Conservation (phyloP, 2,113 vertebrate genomes). For the Pluvialis apricaria region DNA sequence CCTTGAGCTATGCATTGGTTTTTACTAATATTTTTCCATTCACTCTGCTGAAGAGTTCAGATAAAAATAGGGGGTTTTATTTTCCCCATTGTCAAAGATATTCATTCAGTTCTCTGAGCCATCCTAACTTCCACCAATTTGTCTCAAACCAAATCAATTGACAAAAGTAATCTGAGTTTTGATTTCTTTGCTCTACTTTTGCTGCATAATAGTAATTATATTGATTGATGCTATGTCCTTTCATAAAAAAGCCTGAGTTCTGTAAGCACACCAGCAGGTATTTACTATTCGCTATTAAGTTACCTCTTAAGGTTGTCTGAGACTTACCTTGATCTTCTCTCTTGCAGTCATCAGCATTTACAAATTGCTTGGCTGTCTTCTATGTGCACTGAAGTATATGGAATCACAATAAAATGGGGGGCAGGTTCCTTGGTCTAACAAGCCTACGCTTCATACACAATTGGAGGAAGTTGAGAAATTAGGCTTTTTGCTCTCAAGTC, state of each 20-base stretch:
- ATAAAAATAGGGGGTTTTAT: background rate
- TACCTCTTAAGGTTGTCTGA: background rate
- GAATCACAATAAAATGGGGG: background rate
- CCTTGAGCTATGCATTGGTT: background rate
- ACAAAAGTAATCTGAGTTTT: background rate
- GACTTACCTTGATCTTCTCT: background rate
- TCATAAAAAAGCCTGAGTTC: background rate
- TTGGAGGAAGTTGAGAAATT: background rate
- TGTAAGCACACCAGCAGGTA: background rate
- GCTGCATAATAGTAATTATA: background rate
- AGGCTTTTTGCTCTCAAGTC: background rate
- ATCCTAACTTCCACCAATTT: background rate
- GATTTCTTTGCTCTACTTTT: background rate
- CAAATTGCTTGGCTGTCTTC: background rate
- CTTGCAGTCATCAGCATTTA: background rate
- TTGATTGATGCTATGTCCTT: background rate
- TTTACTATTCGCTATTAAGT: background rate
- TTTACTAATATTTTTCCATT: background rate
- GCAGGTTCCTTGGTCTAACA: background rate
- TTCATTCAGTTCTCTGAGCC: background rate
- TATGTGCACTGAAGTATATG: background rate
- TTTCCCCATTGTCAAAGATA: background rate
- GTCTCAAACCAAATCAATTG: background rate
- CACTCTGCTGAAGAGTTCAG: background rate
- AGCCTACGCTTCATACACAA: background rate